These are phyloP conservation scores for Tenthredo notha DNA, from an alignment of 2,888 invertebrate species.

Conservation along the genomic window DNA sequence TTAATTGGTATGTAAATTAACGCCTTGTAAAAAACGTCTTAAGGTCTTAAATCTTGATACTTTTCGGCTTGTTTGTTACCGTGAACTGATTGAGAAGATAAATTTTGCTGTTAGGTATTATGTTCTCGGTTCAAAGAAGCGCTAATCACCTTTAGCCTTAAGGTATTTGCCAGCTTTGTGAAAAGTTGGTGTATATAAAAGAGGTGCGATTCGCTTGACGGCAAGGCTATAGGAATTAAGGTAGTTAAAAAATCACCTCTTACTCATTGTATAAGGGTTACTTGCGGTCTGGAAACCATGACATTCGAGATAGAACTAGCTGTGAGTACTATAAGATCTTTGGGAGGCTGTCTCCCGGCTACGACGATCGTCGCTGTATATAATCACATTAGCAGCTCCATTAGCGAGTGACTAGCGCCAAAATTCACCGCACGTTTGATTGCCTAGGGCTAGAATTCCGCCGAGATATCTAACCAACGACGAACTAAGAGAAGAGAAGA, in stretches of 20 bases:
- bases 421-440: slow-evolving; percentile 56
- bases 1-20: neutral
- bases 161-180: neutral
- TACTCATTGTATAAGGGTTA: neutral
- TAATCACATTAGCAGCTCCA: slow-evolving; percentile 58
- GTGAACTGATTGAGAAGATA: slow-evolving; percentile 1
- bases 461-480: neutral
- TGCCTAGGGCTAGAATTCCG: slow-evolving; percentile 37
- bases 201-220: slow-evolving; percentile 19
- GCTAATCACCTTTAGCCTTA: neutral
- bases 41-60: neutral
- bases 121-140: slow-evolving; percentile 24
- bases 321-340: neutral
- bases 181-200: neutral
- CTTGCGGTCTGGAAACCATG: neutral
- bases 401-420: slow-evolving; percentile 58
- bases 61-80: neutral
- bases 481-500: neutral
- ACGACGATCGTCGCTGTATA: slow-evolving; percentile 44
- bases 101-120: slow-evolving; percentile 22
- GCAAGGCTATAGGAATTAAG: neutral
- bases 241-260: slow-evolving; percentile 11
- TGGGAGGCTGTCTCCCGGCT: neutral
- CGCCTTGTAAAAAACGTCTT: neutral
- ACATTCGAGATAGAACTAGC: neutral